phyloP scores from a whole-genome alignment of 1,140 invertebrate species.

The Sycobia sp. region DNA sequence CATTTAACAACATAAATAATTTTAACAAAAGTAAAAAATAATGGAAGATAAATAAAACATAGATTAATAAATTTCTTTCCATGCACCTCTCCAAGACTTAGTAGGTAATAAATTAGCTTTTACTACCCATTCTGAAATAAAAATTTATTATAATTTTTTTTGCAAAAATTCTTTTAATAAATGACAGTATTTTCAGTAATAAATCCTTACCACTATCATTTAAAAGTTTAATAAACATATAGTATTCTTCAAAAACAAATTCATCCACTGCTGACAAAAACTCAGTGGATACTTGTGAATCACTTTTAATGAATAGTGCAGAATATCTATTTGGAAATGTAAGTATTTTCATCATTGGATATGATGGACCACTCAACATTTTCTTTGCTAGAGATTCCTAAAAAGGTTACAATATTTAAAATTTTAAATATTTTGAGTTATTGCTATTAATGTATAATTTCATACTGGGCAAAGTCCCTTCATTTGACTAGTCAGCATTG shows the following conservation, averaged over 20 bases:
- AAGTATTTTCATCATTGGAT: constrained; percentile 38
- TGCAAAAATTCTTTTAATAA: background rate
- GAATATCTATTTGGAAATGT: constrained; percentile 46
- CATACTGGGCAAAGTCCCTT: constrained; percentile 3
- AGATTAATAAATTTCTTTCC: constrained; percentile 45
- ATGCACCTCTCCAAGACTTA: constrained; percentile 60
- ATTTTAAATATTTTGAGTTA: constrained; percentile 8
- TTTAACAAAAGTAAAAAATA: constrained; percentile 6
- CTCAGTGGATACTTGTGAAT: constrained; percentile 38
- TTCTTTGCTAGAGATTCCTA: constrained; percentile 10
- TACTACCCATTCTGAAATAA: constrained; percentile 61
- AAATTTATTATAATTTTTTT: background rate
- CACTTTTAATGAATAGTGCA: constrained; percentile 31
- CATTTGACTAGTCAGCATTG: constrained; percentile 36
- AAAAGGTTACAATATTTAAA: constrained; percentile 5
- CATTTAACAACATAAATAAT: constrained; percentile 3
- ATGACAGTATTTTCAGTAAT: background rate
- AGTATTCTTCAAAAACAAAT: constrained; percentile 54
- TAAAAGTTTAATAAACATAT: constrained; percentile 58
- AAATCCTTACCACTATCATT: constrained; percentile 47
- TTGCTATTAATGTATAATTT: background rate
- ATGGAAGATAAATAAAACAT: background rate
- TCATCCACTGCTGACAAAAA: constrained; percentile 46
- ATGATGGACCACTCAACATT: constrained; percentile 24
- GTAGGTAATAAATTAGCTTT: constrained; percentile 60